Evolutionary conservation across 2,113 vertebrate species (phyloP), one percentile per base, ranked within the genome.

Genomic region (Oncorhynchus nerka): DNA sequence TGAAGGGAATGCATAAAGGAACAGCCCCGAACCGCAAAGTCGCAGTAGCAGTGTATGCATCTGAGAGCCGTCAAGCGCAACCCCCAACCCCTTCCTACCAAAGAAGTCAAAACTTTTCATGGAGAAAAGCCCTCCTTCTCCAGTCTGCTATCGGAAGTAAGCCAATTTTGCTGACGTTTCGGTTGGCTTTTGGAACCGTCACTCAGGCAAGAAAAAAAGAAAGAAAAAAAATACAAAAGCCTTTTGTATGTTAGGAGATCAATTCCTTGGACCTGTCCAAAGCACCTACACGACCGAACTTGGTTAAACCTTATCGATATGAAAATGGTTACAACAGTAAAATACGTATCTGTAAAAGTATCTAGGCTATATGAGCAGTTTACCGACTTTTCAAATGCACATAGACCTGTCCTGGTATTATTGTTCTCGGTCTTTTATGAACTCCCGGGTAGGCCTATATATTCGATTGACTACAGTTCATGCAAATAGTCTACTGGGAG

Each of bases 81-180:
- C 34, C 48, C 74, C 64, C 13, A 64, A 71, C 75, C 75, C 72
- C 72, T 68, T 61, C 28, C 61, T 68, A 61, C 71, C n/a, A 75
- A 75, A 76, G 39, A 78, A 77, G 68, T 49, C 76, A 73, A 48
- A 75, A 71, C 72, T 75, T 75, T 66, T 3, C 39, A 49, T 32
- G 80, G 11, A 11, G 76, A 76, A 82, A 78, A 78, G 72, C 80
- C 80, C 76, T 82, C 76, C 80, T 82, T 61, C 68, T 70, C 22
- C 9, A 24, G 68, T 16, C 20, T n/a, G 8, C 19, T 48, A 70
- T 49, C 24, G 68, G 68, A 48, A 48, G 39, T 24, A n/a, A 8
- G 34, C 39, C 20, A 24, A 48, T 70, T 49, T 70, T 12, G 8
- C 68, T 24, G 68, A 4, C 68, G 68, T 70, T 70, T 49, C 68